A percentile compares a stretch with the other conserved stretches of the same genome.
Evolutionary conservation across 2,797 vertebrate species (phyloP).

Genomic region (Sparidentex hasta): DNA sequence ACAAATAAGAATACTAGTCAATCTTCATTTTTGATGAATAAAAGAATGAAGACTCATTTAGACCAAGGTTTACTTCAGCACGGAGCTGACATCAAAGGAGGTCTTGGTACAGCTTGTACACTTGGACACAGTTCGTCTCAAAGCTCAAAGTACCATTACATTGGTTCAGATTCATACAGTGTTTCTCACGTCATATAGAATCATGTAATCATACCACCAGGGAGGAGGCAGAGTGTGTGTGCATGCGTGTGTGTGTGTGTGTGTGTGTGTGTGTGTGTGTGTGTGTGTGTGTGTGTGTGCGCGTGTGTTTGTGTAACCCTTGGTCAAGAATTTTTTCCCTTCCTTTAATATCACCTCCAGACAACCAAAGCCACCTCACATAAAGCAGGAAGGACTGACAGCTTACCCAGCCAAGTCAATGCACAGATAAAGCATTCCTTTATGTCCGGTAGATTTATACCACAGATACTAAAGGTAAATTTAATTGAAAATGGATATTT

Average conservation of each 20-base stretch:
- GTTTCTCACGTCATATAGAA: neutral
- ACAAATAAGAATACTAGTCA: neutral
- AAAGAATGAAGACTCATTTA: neutral
- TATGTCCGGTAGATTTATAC: neutral
- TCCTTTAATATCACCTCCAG: neutral
- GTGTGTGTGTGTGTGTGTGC: neutral
- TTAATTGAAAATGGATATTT: constrained; percentile 13
- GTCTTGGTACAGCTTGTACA: neutral
- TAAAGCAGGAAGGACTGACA: neutral
- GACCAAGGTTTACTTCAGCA: neutral
- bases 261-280: too few relatives aligned
- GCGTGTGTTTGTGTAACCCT: neutral
- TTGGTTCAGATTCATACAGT: neutral
- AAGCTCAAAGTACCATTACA: neutral
- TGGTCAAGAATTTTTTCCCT: neutral
- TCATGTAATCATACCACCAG: neutral
- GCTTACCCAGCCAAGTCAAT: neutral
- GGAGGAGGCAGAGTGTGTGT: neutral
- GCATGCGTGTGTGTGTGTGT: neutral
- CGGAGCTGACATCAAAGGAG: neutral
- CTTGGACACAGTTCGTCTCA: neutral
- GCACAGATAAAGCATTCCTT: neutral
- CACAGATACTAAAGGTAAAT: neutral
- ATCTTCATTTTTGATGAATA: neutral
- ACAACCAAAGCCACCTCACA: neutral